Percentiles rank a stretch among this genome's conserved stretches.
phyloP scores from a whole-genome alignment of 1,140 invertebrate genomes.

The Euborellia annulipes region DNA sequence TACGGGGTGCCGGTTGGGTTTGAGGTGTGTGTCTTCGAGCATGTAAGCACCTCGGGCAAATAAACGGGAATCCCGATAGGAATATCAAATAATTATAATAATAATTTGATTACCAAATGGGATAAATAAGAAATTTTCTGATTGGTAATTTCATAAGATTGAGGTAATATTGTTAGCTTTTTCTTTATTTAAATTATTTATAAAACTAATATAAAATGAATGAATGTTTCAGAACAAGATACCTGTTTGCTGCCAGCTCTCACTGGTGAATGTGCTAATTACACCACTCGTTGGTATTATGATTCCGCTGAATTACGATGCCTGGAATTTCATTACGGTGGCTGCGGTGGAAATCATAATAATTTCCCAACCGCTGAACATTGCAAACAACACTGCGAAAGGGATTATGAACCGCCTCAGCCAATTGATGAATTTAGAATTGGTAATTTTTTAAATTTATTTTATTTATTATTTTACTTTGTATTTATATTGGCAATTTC shows the following conservation, averaged over 20 bases:
- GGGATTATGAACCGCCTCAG: slow-evolving; percentile 19
- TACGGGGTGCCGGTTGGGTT: too few species aligned
- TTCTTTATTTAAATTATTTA: too few species aligned
- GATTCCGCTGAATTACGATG: slow-evolving; percentile 55
- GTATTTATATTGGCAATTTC: slow-evolving; percentile 3
- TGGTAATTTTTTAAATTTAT: slow-evolving; percentile 8
- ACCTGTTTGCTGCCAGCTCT: slow-evolving; percentile 56
- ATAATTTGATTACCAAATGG: too few species aligned
- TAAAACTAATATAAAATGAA: not conserved
- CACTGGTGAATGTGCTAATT: slow-evolving; percentile 63
- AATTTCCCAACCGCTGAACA: slow-evolving; percentile 53
- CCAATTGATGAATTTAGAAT: slow-evolving; percentile 15
- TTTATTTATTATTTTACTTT: too few species aligned
- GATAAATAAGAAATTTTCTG: too few species aligned
- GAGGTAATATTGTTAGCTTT: too few species aligned
- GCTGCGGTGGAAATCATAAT: slow-evolving; percentile 67
- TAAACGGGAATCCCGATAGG: too few species aligned
- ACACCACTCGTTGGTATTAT: slow-evolving; percentile 67
- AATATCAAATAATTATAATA: too few species aligned
- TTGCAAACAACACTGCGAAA: slow-evolving; percentile 44
- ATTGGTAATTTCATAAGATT: too few species aligned
- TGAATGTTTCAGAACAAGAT: slow-evolving; percentile 39
- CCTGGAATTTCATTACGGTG: slow-evolving; percentile 62
- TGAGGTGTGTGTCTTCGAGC: too few species aligned
- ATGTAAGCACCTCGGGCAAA: too few species aligned